Base-by-base conservation (phyloP, 2,113 vertebrate species). In the Calyptommatus sinebrachiatus region DNA sequence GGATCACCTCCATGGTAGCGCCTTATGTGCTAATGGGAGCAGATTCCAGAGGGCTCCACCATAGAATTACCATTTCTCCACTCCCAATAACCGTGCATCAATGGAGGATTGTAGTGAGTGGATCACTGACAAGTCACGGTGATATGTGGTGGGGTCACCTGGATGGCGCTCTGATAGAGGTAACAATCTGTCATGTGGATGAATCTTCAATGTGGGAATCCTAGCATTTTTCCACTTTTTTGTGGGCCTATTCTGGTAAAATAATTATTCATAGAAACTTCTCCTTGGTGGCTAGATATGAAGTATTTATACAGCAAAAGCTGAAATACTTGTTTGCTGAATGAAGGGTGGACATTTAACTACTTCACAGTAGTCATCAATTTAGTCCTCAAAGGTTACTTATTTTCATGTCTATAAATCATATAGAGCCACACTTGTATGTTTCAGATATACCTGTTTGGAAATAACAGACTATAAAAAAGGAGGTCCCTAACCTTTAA, bases 231-330 rank as follows among this genome's bases (percentile, higher is more conserved):
- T 50, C 48, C 48, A 50, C 48, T 50, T 50, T 65, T 60, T 71
- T 2, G 0, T 62, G 53, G 65, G 67, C 53, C 74, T 78, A 73
- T 84, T 86, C 86, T 85, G 83, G 81, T 88, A 84, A 71, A 68
- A 0, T 35, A 73, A 62, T 86, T 85, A 81, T 57, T 78, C 67
- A 67, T 63, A 79, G 74, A 1, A 7, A 35, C 77, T 78, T 62
- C 62, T 62, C 24, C 86, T 89, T 87, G 71, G 85, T 81, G 63
- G 84, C 89, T 77, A 76, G 77, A 86, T 84, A 90, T 94, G 94
- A 93, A 92, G 93, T 88, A 93, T 93, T 94, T 94, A 94, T 81
- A 90, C 78, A 75, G 82, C 83, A 41, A 81, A 93, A 89, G 94
- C 82, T 85, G 93, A 89, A 89, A 90, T 93, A 92, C 94, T 87